Evolutionary conservation across 2,113 vertebrate species (phyloP).

Genomic region (Hiodon alosoides): DNA sequence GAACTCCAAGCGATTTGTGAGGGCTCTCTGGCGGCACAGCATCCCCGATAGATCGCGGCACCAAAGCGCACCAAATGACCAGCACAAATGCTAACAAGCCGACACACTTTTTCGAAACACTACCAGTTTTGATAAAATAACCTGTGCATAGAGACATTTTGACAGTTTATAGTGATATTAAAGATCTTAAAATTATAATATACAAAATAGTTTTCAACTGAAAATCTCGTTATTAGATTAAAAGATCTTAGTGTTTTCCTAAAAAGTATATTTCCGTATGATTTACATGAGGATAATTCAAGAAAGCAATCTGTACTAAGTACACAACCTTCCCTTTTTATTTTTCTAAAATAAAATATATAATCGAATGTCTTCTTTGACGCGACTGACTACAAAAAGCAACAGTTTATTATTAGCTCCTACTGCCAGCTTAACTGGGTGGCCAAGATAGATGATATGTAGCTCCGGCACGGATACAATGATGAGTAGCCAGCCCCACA

Average conservation of each 20-base stretch:
- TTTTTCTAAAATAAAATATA: not conserved
- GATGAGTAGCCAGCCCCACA: too few relatives aligned
- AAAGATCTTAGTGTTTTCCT: not conserved
- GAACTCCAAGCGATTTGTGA: not conserved
- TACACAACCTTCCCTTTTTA: too few relatives aligned
- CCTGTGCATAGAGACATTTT: conserved; percentile 17
- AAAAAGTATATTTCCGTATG: not conserved
- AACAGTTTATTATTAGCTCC: not conserved
- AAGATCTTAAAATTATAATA: not conserved
- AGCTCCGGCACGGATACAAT: too few relatives aligned
- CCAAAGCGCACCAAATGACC: conserved; percentile 30
- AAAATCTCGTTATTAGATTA: not conserved
- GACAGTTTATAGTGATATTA: not conserved
- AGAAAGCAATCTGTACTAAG: too few relatives aligned
- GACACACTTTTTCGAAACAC: conserved; percentile 26
- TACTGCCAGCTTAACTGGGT: not conserved
- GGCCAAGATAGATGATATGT: too few relatives aligned
- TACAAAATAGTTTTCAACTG: not conserved
- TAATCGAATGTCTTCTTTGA: not conserved
- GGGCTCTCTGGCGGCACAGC: conserved; percentile 14
- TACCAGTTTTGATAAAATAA: conserved; percentile 23
- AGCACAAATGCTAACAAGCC: conserved; percentile 22
- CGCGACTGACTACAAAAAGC: not conserved
- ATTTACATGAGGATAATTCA: too few relatives aligned
- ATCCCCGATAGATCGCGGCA: conserved; percentile 33